Evolutionary conservation across 2,888 invertebrate species (phyloP).

Genomic region (Oxytorus armatus): DNA sequence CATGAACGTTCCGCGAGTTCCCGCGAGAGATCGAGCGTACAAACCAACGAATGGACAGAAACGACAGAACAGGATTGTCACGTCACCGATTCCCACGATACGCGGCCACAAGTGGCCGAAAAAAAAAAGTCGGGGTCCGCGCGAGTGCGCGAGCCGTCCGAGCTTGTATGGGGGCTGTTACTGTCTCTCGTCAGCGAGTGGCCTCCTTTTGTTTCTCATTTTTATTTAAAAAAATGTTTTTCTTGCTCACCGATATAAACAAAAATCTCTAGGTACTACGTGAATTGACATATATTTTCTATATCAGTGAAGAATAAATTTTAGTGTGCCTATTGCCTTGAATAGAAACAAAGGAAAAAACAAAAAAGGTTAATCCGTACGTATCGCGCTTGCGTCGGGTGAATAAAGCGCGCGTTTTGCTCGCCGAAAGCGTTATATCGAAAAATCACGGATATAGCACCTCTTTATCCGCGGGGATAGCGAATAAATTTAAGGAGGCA

Average conservation of each 20-base stretch:
- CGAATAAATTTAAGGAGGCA: conserved; percentile 65
- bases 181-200: conserved; percentile 65
- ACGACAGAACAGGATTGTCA: conserved; percentile 70
- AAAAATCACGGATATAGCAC: conserved; percentile 67
- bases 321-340: neutral
- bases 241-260: conserved; percentile 32
- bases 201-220: conserved; percentile 62
- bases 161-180: conserved; percentile 70
- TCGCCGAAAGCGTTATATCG: conserved; percentile 57
- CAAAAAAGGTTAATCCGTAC: neutral
- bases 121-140: conserved; percentile 67
- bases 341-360: neutral
- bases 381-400: neutral
- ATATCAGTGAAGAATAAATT: too few relatives aligned
- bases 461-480: conserved; percentile 67
- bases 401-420: conserved; percentile 32
- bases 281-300: too few relatives aligned
- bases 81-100: conserved; percentile 74
- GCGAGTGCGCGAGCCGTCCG: conserved; percentile 39
- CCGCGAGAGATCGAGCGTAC: conserved; percentile 38
- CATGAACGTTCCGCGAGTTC: conserved; percentile 42
- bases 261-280: conserved; percentile 16
- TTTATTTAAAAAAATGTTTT: too few relatives aligned
- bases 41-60: conserved; percentile 60
- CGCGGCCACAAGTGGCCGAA: conserved; percentile 63